Evolutionary conservation across 2,113 vertebrate genomes (phyloP).

Genomic region (Zosterops lateralis): DNA sequence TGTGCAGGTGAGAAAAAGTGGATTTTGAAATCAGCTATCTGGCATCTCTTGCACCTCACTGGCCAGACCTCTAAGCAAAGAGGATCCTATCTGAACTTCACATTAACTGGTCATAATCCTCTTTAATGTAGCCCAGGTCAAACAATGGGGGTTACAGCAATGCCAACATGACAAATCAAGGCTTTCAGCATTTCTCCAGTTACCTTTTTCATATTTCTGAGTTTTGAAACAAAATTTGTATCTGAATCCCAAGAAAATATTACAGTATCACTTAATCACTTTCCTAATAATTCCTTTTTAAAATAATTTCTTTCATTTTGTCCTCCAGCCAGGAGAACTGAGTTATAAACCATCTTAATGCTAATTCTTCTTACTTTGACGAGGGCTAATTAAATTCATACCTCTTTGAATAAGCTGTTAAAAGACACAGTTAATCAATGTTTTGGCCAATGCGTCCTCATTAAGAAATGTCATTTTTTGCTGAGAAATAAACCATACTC

Average conservation of each 20-base stretch:
- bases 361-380: conserved; percentile 52
- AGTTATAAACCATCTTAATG: conserved; percentile 43
- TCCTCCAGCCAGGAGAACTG: conserved; percentile 26
- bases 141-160: background rate
- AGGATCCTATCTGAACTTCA: background rate
- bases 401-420: conserved; percentile 50
- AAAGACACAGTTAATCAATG: conserved; percentile 51
- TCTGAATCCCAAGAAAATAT: background rate
- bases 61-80: background rate
- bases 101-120: background rate
- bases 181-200: background rate
- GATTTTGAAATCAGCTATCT: background rate
- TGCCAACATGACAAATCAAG: background rate
- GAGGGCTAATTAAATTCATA: conserved; percentile 42
- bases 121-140: background rate
- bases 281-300: conserved; percentile 8
- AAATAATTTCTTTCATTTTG: background rate
- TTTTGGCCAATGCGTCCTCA: background rate
- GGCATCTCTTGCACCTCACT: background rate
- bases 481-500: background rate
- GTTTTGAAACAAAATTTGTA: background rate
- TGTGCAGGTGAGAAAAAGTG: background rate
- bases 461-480: conserved; percentile 14
- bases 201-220: background rate
- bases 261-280: background rate